Evolutionary conservation across 2,797 vertebrate species (phyloP).

Genomic region (Oceanodroma leucorhoa): DNA sequence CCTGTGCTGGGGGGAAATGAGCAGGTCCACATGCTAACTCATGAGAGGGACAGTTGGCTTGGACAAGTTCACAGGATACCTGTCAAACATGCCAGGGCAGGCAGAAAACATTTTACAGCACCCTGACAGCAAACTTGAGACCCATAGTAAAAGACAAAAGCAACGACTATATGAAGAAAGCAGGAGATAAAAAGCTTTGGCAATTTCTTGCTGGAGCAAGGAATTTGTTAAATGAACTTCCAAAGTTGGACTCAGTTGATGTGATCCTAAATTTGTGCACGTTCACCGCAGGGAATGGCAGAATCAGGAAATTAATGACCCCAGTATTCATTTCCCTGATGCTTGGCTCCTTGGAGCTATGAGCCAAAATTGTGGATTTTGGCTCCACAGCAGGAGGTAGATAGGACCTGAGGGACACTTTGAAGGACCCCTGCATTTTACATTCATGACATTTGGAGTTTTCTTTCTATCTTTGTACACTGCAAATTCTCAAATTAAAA

Average conservation of each 20-base stretch:
- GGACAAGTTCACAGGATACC: background rate
- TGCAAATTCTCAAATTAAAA: background rate
- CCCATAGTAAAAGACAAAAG: background rate
- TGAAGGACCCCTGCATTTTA: background rate
- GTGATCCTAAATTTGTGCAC: background rate
- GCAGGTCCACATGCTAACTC: background rate
- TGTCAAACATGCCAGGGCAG: background rate
- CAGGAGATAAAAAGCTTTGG: background rate
- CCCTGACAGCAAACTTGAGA: background rate
- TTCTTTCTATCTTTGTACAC: background rate
- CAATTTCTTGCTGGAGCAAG: background rate
- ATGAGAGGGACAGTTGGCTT: background rate
- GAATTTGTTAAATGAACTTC: background rate
- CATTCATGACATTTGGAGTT: rapidly evolving
- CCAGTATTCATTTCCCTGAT: background rate
- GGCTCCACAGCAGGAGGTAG: background rate
- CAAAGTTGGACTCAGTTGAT: background rate
- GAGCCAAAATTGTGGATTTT: too few relatives aligned
- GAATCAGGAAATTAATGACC: background rate
- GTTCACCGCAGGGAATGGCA: background rate
- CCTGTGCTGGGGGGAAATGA: background rate
- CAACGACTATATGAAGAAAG: background rate
- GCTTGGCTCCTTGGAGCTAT: rapidly evolving
- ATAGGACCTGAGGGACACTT: background rate
- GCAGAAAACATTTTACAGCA: background rate